Evolutionary conservation across 2,888 invertebrate species (phyloP).

Genomic region (Galerucella nymphaeae): DNA sequence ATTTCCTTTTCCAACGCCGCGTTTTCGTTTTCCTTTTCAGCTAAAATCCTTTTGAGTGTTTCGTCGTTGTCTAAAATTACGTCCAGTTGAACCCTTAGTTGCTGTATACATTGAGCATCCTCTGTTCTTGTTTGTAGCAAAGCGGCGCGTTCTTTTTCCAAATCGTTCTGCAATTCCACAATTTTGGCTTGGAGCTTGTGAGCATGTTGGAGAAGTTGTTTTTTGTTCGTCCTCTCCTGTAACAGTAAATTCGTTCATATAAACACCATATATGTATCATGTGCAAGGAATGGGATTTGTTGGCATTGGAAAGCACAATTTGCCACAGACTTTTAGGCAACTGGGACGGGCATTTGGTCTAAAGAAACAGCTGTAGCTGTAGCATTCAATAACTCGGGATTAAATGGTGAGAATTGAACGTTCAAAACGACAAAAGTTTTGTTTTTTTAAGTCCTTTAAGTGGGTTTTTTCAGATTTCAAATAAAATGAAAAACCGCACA

Average conservation of each 20-base stretch:
- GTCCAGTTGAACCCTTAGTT: slow-evolving; percentile 74
- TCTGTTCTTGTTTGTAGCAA: slow-evolving; percentile 71
- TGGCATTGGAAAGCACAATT: no score
- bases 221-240: slow-evolving; percentile 46
- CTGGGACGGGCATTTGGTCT: no score
- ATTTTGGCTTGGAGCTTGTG: slow-evolving; percentile 57
- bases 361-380: no score
- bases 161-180: slow-evolving; percentile 63
- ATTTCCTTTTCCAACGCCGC: slow-evolving; percentile 58
- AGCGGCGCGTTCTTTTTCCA: slow-evolving; percentile 71
- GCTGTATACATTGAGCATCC: slow-evolving; percentile 75
- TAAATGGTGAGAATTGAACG: no score
- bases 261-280: no score
- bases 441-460: no score
- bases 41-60: slow-evolving; percentile 71
- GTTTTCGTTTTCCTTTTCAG: slow-evolving; percentile 67
- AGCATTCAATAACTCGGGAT: no score
- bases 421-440: no score
- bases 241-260: background rate
- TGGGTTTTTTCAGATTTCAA: no score
- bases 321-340: no score
- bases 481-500: no score
- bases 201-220: slow-evolving; percentile 48
- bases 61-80: slow-evolving; percentile 73
- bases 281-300: no score